These are phyloP conservation scores for Ophioderma brevispina DNA, from an alignment of 35 echinoderm and acorn worm genomes.

Conservation along the genomic window DNA sequence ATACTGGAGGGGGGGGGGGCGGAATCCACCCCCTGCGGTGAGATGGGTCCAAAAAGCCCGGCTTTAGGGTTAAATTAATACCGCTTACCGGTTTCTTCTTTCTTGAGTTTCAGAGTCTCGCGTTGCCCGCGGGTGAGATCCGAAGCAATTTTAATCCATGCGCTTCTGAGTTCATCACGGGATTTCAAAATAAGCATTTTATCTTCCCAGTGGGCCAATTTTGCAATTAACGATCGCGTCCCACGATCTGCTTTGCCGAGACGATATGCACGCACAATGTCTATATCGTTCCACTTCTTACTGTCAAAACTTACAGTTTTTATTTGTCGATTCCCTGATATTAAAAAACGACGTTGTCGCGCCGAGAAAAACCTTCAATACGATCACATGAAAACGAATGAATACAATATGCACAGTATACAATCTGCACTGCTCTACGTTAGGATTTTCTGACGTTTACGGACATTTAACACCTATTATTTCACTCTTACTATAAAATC, in stretches of 20 bases:
- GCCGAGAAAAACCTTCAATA: not conserved
- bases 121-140: not conserved
- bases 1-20: no score
- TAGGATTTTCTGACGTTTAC: no score
- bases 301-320: not conserved
- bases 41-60: no score
- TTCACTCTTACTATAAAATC: no score
- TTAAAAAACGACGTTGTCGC: not conserved
- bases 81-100: not conserved
- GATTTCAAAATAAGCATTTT: not conserved
- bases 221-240: not conserved
- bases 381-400: no score
- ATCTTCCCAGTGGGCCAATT: not conserved
- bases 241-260: not conserved
- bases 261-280: not conserved
- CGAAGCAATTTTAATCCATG: not conserved
- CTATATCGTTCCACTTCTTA: not conserved
- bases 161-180: not conserved
- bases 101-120: not conserved
- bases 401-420: no score
- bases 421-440: no score
- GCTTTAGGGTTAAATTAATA: no score
- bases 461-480: no score
- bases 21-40: no score
- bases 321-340: not conserved